These are phyloP conservation scores for Balaeniceps rex DNA, from an alignment of 2,113 vertebrate species.

Conservation along the genomic window DNA sequence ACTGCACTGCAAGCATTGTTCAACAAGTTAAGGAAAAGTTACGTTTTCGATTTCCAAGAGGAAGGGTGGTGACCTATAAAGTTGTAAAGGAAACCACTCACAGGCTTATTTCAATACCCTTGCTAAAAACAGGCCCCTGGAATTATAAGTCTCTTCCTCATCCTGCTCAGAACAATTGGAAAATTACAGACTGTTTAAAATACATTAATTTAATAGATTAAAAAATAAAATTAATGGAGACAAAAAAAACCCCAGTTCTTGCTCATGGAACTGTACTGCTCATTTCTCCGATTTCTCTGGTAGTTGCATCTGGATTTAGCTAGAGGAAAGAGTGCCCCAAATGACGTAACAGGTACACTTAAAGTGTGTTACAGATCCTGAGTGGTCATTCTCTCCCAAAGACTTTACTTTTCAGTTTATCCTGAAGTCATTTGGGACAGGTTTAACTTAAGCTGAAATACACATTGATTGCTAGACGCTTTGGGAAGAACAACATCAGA, in stretches of 20 bases:
- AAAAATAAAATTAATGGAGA: neutral
- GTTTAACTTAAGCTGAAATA: neutral
- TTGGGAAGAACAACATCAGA: neutral
- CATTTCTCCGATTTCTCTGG: neutral
- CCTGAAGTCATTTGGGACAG: neutral
- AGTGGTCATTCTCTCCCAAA: neutral
- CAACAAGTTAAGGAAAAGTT: neutral
- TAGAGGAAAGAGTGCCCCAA: neutral
- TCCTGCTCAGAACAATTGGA: constrained; percentile 62
- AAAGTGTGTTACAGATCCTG: neutral
- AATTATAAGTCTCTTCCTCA: constrained; percentile 47
- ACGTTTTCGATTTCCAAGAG: neutral
- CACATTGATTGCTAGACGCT: neutral
- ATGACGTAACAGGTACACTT: neutral
- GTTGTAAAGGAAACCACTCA: constrained; percentile 54
- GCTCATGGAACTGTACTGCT: neutral
- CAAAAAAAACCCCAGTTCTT: neutral
- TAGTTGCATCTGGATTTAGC: neutral
- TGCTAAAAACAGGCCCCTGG: constrained; percentile 52
- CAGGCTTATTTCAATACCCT: constrained; percentile 29
- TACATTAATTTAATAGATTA: neutral
- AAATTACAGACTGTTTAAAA: neutral
- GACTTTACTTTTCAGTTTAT: neutral
- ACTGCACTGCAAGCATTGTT: neutral
- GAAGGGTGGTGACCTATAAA: constrained; percentile 61